Evolutionary conservation across 2,797 vertebrate species (phyloP), one percentile per base, ranked within the genome.

Genomic region (Zonotrichia albicollis): DNA sequence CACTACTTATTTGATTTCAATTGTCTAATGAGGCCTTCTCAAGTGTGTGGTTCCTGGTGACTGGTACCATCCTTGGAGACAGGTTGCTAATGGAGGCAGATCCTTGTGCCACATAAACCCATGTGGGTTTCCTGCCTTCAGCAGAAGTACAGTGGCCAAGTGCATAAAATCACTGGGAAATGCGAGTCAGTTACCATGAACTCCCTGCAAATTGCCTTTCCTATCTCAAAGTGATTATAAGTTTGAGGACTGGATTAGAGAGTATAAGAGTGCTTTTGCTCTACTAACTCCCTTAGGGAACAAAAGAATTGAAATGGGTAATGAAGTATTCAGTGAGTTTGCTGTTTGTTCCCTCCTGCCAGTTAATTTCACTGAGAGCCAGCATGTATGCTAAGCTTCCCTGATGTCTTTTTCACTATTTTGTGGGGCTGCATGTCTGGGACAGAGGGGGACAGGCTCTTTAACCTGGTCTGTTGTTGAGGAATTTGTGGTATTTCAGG

Each of bases 261-360:
- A 72, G 15, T 1, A 1, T 26, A 22, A 53, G 38, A 83, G 36
- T 62, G 26, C 5, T 81, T 92, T 90, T 70, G n/a, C 34, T 85
- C 18, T 74, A 8, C 17, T 29, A 20, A 45, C 8, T 72, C 46
- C 70, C 53, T 51, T 27, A 86, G 70, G 62, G 66, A 83, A 81
- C 12, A 61, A 65, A 87, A 62, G 38, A 79, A 78, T 45, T 62
- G 57, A 75, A 89, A 54, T 40, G 38, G 58, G 12, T 91, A 85
- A 94, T 88, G 29, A 94, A 80, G 57, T 80, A 65, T 65, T 75
- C 30, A 81, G 11, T 68, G 40, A 58, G 34, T 81, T 88, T 75
- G 36, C 46, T 72, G 14, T 80, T 92, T 75, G 4, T 50, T 92
- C 27, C 42, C 60, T 32, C 26, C 30, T 74, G 38, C 11, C 36